Evolutionary conservation across 2,113 vertebrate genomes (phyloP), one percentile per base, ranked within the genome.

Genomic region (Lophochroa leadbeateri): DNA sequence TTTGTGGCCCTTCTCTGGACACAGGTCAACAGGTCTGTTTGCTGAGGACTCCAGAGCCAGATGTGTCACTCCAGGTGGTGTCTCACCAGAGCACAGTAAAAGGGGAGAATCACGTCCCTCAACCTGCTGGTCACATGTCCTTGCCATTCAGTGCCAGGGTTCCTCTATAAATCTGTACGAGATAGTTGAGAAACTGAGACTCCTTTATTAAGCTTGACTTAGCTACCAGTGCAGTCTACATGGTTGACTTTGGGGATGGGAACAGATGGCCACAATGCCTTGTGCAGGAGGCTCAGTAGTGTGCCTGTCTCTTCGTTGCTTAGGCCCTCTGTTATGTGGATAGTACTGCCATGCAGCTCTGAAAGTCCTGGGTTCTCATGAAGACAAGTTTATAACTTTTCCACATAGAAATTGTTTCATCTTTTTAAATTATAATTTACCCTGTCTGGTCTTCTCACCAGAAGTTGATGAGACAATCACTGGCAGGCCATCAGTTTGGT

Each of bases 291-390:
- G 25, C 27, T 63, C 61, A 35, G 29, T 17, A 50, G 41, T 47
- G 23, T 0, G 0, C 17, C 4, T 27, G 37, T 47, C 43, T 70
- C 2, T 3, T 49, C 9, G 13, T 41, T 74, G 31, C 47, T 31
- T 50, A 31, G 29, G 69, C 19, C 12, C 25, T 86, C 12, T 72
- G 13, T 81, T 55, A 12, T 2, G 5, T 72, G 27, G 31, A 13
- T 24, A 61, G 23, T 39, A 16, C 15, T 70, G 41, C n/a, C 13
- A 2, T 29, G 16, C 61, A 75, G 46, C 37, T 67, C 41, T 85
- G 50, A 16, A 75, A 52, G 11, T 70, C 46, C 13, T 71, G 12
- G 28, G 5, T 71, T 90, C 58, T 71, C 16, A 58, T 46, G 6
- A 74, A 41, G 18, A 3, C 53, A 58, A 74, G 3, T 60, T 69